Conservation (phyloP, 1,140 invertebrate species). For the Sogatella furcifera region DNA sequence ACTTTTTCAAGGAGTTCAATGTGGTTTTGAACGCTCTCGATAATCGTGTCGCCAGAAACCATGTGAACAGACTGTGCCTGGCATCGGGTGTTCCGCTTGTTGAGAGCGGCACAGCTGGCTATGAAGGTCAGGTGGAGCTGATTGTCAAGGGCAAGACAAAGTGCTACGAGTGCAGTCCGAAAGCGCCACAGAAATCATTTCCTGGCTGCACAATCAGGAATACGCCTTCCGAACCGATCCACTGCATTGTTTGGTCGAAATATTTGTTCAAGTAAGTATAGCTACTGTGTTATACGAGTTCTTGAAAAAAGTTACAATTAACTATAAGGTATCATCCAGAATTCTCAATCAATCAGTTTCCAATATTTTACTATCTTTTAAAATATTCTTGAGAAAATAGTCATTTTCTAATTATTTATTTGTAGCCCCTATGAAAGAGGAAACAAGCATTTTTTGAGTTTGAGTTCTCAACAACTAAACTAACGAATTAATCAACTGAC, state of each 20-base stretch:
- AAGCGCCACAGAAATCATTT: constrained; percentile 83
- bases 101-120: constrained; percentile 95
- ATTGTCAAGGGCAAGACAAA: constrained; percentile 83
- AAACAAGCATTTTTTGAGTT: no score
- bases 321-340: no score
- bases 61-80: constrained; percentile 98
- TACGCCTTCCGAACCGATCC: constrained; percentile 98
- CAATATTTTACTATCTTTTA: no score
- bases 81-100: constrained; percentile 87
- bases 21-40: constrained; percentile 96
- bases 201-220: constrained; percentile 98
- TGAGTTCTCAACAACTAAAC: no score
- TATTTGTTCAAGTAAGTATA: constrained; percentile 96
- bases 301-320: no score
- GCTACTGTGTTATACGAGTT: no score
- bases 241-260: constrained; percentile 99
- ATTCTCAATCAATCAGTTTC: no score
- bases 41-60: constrained; percentile 90
- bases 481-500: no score
- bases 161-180: constrained; percentile 95
- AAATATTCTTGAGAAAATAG: no score
- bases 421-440: no score
- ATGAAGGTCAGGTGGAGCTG: constrained; percentile 84
- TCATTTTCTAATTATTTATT: no score
- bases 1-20: constrained; percentile 86